Conservation (phyloP, 2,113 vertebrate genomes). For the Symphodus melops region DNA sequence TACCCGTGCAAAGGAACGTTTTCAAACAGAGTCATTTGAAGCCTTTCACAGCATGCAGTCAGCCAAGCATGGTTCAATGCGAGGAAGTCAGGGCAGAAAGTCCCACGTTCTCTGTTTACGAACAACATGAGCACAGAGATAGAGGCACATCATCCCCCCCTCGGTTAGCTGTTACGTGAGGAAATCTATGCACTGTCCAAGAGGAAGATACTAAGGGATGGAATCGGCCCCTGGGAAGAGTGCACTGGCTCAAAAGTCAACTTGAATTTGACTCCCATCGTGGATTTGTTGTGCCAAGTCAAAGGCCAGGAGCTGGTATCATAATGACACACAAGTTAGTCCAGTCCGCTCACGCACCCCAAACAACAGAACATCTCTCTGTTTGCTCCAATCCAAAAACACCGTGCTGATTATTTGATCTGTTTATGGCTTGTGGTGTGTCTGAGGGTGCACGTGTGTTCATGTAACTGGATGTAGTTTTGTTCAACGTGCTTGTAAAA, state of each 20-base stretch:
- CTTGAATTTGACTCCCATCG: constrained; percentile 57
- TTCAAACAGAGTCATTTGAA: constrained; percentile 18
- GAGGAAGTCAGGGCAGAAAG: constrained; percentile 28
- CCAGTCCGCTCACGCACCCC: constrained; percentile 47
- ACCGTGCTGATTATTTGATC: constrained; percentile 55
- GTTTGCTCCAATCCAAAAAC: constrained; percentile 51
- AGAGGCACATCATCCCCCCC: constrained; percentile 22
- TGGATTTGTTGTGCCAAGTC: constrained; percentile 50
- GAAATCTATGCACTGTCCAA: constrained; percentile 52
- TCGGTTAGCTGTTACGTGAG: constrained; percentile 43
- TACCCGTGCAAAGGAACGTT: constrained; percentile 20
- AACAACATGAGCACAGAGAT: constrained; percentile 47
- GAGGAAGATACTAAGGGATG: constrained; percentile 52
- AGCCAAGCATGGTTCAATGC: constrained; percentile 32
- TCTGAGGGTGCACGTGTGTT: constrained; percentile 27
- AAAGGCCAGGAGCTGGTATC: constrained; percentile 62
- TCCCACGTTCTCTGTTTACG: constrained; percentile 29
- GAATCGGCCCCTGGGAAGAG: constrained; percentile 48
- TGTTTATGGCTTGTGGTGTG: constrained; percentile 46
- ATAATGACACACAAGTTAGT: constrained; percentile 66
- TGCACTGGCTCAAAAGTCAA: constrained; percentile 50
- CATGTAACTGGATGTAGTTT: constrained; percentile 39
- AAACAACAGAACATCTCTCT: constrained; percentile 51
- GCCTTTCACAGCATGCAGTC: constrained; percentile 43
- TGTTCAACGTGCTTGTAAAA: constrained; percentile 54